Percentiles rank a stretch among this genome's conserved stretches.
Conservation (phyloP, 2,888 invertebrate genomes). For the Caenorhabditis sulstoni region DNA sequence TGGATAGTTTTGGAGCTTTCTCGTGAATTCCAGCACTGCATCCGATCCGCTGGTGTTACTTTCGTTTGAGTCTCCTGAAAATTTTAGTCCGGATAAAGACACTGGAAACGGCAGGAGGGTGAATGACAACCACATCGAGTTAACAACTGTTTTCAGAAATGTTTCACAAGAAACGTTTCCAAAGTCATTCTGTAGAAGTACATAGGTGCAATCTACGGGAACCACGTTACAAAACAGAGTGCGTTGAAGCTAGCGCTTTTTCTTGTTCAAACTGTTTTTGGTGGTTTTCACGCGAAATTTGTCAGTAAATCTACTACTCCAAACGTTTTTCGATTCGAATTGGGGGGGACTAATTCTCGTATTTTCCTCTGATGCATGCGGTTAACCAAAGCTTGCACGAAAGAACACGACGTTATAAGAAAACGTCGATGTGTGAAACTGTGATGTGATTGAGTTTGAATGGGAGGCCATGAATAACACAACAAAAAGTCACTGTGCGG, state of each 20-base stretch:
- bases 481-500: conserved; percentile 61
- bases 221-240: conserved; percentile 53
- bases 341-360: too few relatives aligned
- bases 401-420: conserved; percentile 23
- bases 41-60: conserved; percentile 79
- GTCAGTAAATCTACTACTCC: too few relatives aligned
- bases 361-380: conserved; percentile 16
- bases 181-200: conserved; percentile 26
- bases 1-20: conserved; percentile 79
- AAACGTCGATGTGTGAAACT: conserved; percentile 19
- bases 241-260: conserved; percentile 21
- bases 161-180: conserved; percentile 2
- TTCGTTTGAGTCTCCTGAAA: conserved; percentile 77
- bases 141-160: conserved; percentile 10
- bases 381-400: conserved; percentile 25
- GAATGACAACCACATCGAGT: conserved; percentile 50
- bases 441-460: conserved; percentile 3
- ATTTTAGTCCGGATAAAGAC: too few relatives aligned
- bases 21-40: conserved; percentile 79
- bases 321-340: too few relatives aligned
- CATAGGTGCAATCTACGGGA: conserved; percentile 27
- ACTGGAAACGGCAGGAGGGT: conserved; percentile 40
- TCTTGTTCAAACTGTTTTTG: not conserved
- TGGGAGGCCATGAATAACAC: conserved; percentile 36
- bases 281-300: too few relatives aligned